Evolutionary conservation across 2,888 invertebrate species (phyloP), one percentile per base, ranked within the genome.

Genomic region (Glaucopsyche alexis): DNA sequence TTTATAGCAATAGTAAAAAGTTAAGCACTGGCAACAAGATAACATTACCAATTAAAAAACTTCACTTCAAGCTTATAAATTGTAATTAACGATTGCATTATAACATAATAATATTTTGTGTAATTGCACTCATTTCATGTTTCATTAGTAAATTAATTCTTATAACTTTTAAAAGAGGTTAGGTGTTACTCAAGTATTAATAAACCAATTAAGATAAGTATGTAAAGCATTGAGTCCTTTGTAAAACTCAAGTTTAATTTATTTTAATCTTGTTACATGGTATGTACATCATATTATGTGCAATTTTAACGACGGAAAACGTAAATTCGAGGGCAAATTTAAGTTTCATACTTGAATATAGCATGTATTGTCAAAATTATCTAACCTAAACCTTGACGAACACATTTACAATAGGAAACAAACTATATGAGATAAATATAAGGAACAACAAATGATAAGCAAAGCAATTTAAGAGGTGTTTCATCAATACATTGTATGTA

Each of bases 401-500:
- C 60, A 14, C 60, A 60, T 60, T 60, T 60, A 60, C 13, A 60
- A 60, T 60, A 13, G 14, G 13, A 60, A 14, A 60, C 60, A 38
- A 60, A 38, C 29, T 7, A 1, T 45, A 45, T 0, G 45, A 47
- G 45, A 45, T 19, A 45, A 19, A 42, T 49, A 29, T 13, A 29
- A 29, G n/a, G 16, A 69, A 69, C 19, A 66, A 40, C 52, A 67
- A 72, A 52, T 45, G 29, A 66, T 67, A 45, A 14, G 60, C 29
- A 60, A 40, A 42, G 16, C 42, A 50, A 9, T 16, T 19, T 42
- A 9, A 11, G 52, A 72, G 40, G 49, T 65, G 49, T 67, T 72
- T 40, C 67, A 42, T 72, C 67, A 55, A 72, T 52, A 50, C 67
- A 52, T 45, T 72, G 52, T 69, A 65, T 72, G 52, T 69, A 66